Conservation (phyloP, 2,888 invertebrate genomes). For the Athalia circularis region DNA sequence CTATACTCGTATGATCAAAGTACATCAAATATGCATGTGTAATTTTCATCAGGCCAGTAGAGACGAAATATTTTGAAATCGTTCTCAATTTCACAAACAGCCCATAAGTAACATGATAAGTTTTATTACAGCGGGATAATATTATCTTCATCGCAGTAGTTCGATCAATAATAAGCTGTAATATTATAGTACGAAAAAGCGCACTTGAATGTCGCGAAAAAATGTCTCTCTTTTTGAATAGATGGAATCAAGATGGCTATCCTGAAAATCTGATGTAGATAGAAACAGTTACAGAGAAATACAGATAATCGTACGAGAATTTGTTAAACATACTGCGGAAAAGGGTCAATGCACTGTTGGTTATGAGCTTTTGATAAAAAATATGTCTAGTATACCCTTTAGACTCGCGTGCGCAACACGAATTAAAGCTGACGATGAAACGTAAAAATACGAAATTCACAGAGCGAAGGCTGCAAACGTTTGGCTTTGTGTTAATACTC, state of each 20-base stretch:
- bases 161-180: too few relatives aligned
- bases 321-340: not conserved
- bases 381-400: not conserved
- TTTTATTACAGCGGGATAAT: too few relatives aligned
- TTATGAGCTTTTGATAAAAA: constrained; percentile 27
- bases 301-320: constrained; percentile 16
- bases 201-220: not conserved
- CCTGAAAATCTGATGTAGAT: not conserved
- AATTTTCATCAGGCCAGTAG: too few relatives aligned
- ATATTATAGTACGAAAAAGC: too few relatives aligned
- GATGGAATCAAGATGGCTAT: not conserved
- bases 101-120: too few relatives aligned
- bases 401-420: constrained; percentile 16
- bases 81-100: too few relatives aligned
- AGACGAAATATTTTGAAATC: too few relatives aligned
- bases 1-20: too few relatives aligned
- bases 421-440: constrained; percentile 34
- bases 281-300: not conserved
- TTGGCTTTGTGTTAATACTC: constrained; percentile 42
- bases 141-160: too few relatives aligned
- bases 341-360: not conserved
- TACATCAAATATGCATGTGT: too few relatives aligned
- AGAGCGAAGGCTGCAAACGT: constrained; percentile 33
- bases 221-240: constrained; percentile 4
- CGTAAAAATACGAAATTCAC: constrained; percentile 26